Base-by-base conservation (phyloP, 2,888 invertebrate genomes). In the Anticlea derivata region DNA sequence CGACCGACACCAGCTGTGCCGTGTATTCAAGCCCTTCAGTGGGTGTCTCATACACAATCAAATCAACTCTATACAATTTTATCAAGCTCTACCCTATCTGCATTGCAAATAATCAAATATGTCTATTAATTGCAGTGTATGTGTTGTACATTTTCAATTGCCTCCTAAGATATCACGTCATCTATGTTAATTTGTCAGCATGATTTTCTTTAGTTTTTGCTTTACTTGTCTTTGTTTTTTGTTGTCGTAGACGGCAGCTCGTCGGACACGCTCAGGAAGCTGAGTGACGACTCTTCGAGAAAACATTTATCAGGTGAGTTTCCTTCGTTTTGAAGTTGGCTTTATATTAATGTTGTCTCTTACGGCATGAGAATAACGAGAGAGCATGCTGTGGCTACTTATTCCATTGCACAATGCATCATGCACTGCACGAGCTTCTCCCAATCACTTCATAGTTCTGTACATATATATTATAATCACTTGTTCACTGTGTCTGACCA, bases 191-290 rank as follows among this genome's bases (percentile, higher is more conserved):
- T 66, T 75, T 73, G 73, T 81, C 67, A 67, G 87, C 88, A 85
- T 86, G 86, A 70, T 69, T 66, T 71, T 75, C 69, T 66, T 77
- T 74, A 56, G 67, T 80, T 81, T 81, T 80, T 78, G 89, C 89
- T 88, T 88, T 86, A 89, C 68, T 77, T 88, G 88, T 86, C 63
- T 51, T 79, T 78, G 77, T 72, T 83, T 86, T 83, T 85, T 85
- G 81, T 89, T 88, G 81, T 84, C 87, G 63, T 89, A 91, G 91
- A 91, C 89, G 85, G 87, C 83, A 86, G 91, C 62, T 80, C 87
- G 26, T 75, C 88, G 72, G 91, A 91, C 70, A 78, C 87, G 59
- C 75, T 83, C 65, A 83, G 91, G 78, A 91, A 89, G 70, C 78
- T 85, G 63, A 91, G 91, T 69, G 90, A 91, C 81, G 91, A 91